Base-by-base conservation (phyloP, 2,888 invertebrate species). In the Drosophila parthenogenetica region DNA sequence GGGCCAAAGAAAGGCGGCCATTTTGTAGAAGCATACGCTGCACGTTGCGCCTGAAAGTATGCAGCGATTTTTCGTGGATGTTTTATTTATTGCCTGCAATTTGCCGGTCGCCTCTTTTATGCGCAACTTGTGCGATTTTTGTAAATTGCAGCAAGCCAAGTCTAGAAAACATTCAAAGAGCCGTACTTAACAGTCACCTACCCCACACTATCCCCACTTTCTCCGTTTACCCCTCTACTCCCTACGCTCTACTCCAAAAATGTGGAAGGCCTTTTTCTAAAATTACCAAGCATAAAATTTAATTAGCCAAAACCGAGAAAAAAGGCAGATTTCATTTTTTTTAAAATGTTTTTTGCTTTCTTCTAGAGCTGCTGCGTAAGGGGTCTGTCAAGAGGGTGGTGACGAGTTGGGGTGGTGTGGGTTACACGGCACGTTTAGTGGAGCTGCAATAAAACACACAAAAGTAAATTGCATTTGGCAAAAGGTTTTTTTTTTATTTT, bases 221-320 rank as follows among this genome's bases (percentile, higher is more conserved):
- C n/a, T 17, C 16, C 14, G 45, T 13, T 13, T 37, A 14, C n/a
- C 4, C 46, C 7, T 1, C 3, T 5, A 0, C 29, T 1, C 16
- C 1, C 13, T 3, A 13, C n/a, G 8, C 51, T 32, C 46, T 37
- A 19, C 50, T 43, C 46, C 63, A 58, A 55, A 58, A 73, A 66
- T 63, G 65, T 77, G 62, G 40, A 77, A 69, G 81, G 80, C 80
- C 81, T 84, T 87, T 83, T 81, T 81, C 77, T 80, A 87, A 87
- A 85, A 85, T 86, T 87, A 87, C 85, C 88, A 83, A 85, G 88
- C 85, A 85, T 87, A 85, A 85, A 85, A 85, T 85, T 85, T 87
- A 85, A 85, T 85, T 85, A 85, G 88, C 87, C 85, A 87, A 87
- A 87, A 85, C 86, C 85, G 65, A 79, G 82, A 83, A 46, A 45